A percentile compares a stretch with the other conserved stretches of the same genome.
Evolutionary conservation across 2,888 invertebrate genomes (phyloP).

Genomic region (Chymomyza procnemis): DNA sequence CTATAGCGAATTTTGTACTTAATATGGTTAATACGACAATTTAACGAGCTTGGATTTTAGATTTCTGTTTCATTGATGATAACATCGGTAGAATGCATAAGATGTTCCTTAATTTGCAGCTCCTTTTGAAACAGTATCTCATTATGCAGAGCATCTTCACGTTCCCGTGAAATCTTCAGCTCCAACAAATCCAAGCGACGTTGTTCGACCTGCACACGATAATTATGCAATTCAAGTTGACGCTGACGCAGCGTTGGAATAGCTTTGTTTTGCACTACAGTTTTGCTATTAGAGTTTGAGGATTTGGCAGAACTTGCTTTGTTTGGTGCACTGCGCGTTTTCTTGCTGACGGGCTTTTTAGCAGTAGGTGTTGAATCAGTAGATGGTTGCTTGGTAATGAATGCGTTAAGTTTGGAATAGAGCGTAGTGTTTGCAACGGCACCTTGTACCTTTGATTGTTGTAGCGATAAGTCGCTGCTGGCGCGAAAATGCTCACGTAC

Average conservation of each 20-base stretch:
- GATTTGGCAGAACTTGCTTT: neutral
- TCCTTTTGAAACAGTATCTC: conserved; percentile 66
- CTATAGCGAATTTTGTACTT: neutral
- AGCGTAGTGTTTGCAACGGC: neutral
- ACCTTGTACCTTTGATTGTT: neutral
- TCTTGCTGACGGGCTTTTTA: conserved; percentile 4
- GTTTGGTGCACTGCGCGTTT: conserved; percentile 2
- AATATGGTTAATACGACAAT: neutral
- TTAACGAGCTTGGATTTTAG: neutral
- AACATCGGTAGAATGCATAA: conserved; percentile 50
- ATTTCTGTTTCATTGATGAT: conserved; percentile 23
- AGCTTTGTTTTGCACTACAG: neutral
- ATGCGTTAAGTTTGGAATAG: neutral
- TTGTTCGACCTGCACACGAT: conserved; percentile 63
- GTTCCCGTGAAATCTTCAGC: conserved; percentile 64
- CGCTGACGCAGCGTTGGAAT: conserved; percentile 55
- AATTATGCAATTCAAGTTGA: conserved; percentile 63
- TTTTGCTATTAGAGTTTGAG: neutral
- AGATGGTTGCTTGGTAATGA: conserved; percentile 18
- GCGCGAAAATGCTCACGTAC: conserved; percentile 13
- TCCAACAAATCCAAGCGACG: conserved; percentile 67
- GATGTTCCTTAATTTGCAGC: conserved; percentile 56
- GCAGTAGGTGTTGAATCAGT: neutral
- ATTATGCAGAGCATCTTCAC: conserved; percentile 62
- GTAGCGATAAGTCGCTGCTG: neutral